Base-by-base conservation (phyloP, 2,797 vertebrate species). In the Protosalanx chinensis region DNA sequence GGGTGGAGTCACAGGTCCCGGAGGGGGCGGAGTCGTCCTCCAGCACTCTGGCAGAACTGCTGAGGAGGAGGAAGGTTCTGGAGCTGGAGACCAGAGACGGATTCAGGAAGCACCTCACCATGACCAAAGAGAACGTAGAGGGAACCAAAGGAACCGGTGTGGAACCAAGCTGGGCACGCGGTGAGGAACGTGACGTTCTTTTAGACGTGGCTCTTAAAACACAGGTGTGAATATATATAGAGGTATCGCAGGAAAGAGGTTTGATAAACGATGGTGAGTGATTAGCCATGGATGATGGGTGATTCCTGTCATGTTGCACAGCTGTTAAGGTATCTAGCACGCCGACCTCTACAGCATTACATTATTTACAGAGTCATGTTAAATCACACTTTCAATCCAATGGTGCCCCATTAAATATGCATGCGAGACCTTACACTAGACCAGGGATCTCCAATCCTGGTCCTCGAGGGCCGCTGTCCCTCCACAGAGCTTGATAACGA, bases 21-120 rank as follows among this genome's bases (percentile, higher is more conserved):
- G 87, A 74, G 84, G 89, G 82, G 61, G 90, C 79, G 70, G 88
- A 90, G 82, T 85, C 78, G 72, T 92, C 93, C 53, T 92, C 93
- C 30, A 91, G 95, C 84, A 94, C 94, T 88, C 91, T 96, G 89
- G 93, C 96, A 82, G 93, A 96, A 88, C 93, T 97, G 70, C 92
- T 97, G 77, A 93, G 93, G 91, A 92, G 90, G 82, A 95, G 91
- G 91, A 93, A 90, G 79, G 92, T 92, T 77, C 89, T 93, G 84
- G 92, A 94, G 86, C 89, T 88, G 72, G 89, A 87, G 79, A 81
- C 81, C 69, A 92, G 88, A 82, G 93, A 92, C 85, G 92, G 91
- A 70, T 90, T 91, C 88, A 93, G 91, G 84, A 94, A 93, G 84
- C 92, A 93, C 84, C 91, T 93, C 83, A 90, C 92, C 78, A 88